These are phyloP conservation scores for Isichthys henryi DNA, from an alignment of 2,113 vertebrate species.

Conservation along the genomic window DNA sequence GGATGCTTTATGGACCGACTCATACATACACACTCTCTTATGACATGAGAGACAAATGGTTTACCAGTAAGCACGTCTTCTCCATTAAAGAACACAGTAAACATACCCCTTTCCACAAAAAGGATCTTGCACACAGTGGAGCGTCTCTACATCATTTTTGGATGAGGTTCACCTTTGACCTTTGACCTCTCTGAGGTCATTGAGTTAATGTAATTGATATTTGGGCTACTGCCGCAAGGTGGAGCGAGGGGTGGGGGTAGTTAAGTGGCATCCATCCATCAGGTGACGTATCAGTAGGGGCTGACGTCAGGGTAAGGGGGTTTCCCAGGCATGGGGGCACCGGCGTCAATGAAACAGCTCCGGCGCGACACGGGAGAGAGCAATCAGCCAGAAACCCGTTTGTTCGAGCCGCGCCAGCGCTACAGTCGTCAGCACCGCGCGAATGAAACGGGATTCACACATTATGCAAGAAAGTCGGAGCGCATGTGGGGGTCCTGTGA, in stretches of 20 bases:
- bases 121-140: background rate
- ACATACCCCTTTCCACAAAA: background rate
- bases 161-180: background rate
- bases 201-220: background rate
- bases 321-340: slow-evolving; percentile 19
- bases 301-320: slow-evolving; percentile 29
- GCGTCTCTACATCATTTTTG: background rate
- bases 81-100: background rate
- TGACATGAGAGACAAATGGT: slow-evolving; percentile 23
- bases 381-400: slow-evolving; percentile 50
- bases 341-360: background rate
- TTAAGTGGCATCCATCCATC: slow-evolving; percentile 42
- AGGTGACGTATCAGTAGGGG: slow-evolving; percentile 13
- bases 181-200: background rate
- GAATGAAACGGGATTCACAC: slow-evolving; percentile 28
- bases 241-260: background rate
- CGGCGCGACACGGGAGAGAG: slow-evolving; percentile 14
- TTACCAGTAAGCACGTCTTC: background rate
- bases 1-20: slow-evolving; percentile 28
- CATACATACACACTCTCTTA: slow-evolving; percentile 17
- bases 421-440: slow-evolving; percentile 9
- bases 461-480: slow-evolving; percentile 34
- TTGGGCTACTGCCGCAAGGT: background rate
- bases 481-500: slow-evolving; percentile 39
- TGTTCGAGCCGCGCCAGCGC: slow-evolving; percentile 30